Evolutionary conservation across 2,797 vertebrate species (phyloP).

Genomic region (Ambastaia sidthimunki): DNA sequence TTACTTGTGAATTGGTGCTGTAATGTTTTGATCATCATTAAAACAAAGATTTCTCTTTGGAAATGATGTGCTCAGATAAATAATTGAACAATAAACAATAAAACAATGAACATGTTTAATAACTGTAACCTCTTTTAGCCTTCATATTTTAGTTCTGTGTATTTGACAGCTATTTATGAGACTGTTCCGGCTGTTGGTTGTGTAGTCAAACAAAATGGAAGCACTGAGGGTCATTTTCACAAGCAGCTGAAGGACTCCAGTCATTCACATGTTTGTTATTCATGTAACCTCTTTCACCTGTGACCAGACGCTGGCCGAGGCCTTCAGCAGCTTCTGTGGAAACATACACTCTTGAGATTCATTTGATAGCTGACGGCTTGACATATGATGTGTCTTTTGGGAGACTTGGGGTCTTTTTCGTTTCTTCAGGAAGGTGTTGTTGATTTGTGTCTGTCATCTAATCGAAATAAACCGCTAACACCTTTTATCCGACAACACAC

Average conservation of each 20-base stretch:
- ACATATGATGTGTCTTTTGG: slow-evolving; percentile 6
- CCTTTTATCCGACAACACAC: slow-evolving; percentile 32
- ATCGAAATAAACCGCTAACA: slow-evolving; percentile 44
- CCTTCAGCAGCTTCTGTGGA: neutral
- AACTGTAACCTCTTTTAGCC: neutral
- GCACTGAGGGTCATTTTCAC: slow-evolving; percentile 6
- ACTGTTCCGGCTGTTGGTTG: neutral
- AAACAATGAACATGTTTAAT: neutral
- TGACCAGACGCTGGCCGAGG: neutral
- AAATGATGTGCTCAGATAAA: neutral
- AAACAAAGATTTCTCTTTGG: neutral
- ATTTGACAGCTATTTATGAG: neutral
- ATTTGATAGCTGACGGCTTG: slow-evolving; percentile 13
- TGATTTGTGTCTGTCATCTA: slow-evolving; percentile 24
- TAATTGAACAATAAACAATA: neutral
- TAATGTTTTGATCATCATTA: neutral
- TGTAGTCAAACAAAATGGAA: neutral
- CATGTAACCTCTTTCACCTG: slow-evolving; percentile 7
- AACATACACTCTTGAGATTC: neutral
- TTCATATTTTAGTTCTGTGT: neutral
- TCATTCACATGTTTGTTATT: slow-evolving; percentile 1
- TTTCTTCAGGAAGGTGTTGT: slow-evolving; percentile 18
- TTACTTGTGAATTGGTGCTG: neutral
- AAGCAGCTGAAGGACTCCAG: slow-evolving; percentile 1
- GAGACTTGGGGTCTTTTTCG: neutral